Percentiles rank a stretch among this genome's conserved stretches.
These are phyloP conservation scores for Podarcis lilfordi DNA, from an alignment of 2,797 vertebrate genomes.

Conservation along the genomic window DNA sequence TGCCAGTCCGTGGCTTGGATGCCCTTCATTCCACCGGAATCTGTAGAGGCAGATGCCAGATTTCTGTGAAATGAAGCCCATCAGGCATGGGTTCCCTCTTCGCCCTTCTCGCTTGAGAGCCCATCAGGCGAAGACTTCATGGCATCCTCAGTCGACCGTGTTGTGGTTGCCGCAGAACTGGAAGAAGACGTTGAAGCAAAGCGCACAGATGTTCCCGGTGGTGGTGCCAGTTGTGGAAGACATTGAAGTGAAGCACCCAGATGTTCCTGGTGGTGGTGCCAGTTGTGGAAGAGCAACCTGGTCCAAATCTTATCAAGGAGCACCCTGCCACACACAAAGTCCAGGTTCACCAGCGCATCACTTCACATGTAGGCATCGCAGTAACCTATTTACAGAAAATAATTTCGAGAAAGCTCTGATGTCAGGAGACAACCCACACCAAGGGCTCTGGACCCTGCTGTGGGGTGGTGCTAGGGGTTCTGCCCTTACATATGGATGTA, in stretches of 20 bases:
- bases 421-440: not conserved
- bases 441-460: not conserved
- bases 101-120: not conserved
- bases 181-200: not conserved
- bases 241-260: no score
- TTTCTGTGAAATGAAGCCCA: slow-evolving; percentile 71
- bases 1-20: slow-evolving; percentile 21
- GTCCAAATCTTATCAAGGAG: not conserved
- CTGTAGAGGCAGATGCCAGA: slow-evolving; percentile 44
- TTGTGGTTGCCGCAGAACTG: not conserved
- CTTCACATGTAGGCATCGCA: no score
- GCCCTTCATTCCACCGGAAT: slow-evolving; percentile 76
- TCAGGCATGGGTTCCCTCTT: slow-evolving; percentile 37
- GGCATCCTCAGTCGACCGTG: not conserved
- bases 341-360: no score
- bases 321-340: not conserved
- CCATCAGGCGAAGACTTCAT: not conserved
- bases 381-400: not conserved
- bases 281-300: not conserved
- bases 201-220: no score
- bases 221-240: not conserved
- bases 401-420: not conserved
- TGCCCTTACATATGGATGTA: not conserved
- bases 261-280: not conserved
- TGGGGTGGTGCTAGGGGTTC: not conserved